Evolutionary conservation across 2,113 vertebrate species (phyloP).

Genomic region (Aramus guarauna): DNA sequence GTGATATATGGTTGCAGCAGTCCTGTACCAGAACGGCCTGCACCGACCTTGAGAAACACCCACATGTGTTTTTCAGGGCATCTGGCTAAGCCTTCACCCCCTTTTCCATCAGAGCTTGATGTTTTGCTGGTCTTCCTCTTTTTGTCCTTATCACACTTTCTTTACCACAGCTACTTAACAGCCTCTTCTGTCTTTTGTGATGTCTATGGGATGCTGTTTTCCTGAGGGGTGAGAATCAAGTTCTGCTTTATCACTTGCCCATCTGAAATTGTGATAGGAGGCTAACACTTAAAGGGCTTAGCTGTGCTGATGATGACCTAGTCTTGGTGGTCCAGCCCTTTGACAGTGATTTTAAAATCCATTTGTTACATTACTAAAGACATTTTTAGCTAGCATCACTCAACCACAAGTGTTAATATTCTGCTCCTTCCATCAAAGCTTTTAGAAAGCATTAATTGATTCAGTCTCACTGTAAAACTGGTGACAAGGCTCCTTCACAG

Average conservation of each 20-base stretch:
- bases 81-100: not conserved
- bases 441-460: conserved; percentile 49
- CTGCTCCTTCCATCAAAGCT: not conserved
- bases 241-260: not conserved
- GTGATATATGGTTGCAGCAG: not conserved
- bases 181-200: not conserved
- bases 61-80: not conserved
- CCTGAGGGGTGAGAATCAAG: not conserved
- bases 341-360: not conserved
- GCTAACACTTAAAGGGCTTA: not conserved
- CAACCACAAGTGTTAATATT: conserved; percentile 28
- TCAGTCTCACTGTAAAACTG: conserved; percentile 27
- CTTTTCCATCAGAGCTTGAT: not conserved
- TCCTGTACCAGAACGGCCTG: not conserved
- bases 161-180: not conserved
- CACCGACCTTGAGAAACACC: not conserved
- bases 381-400: conserved; percentile 17
- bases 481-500: conserved; percentile 44
- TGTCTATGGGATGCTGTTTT: not conserved
- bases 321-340: not conserved
- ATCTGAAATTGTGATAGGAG: not conserved
- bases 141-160: not conserved
- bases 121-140: not conserved
- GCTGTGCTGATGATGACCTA: not conserved
- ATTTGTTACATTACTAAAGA: not conserved